A percentile compares a stretch with the other conserved stretches of the same genome.
These are phyloP conservation scores for Xestia xanthographa DNA, from an alignment of 2,888 invertebrate species.

Conservation along the genomic window DNA sequence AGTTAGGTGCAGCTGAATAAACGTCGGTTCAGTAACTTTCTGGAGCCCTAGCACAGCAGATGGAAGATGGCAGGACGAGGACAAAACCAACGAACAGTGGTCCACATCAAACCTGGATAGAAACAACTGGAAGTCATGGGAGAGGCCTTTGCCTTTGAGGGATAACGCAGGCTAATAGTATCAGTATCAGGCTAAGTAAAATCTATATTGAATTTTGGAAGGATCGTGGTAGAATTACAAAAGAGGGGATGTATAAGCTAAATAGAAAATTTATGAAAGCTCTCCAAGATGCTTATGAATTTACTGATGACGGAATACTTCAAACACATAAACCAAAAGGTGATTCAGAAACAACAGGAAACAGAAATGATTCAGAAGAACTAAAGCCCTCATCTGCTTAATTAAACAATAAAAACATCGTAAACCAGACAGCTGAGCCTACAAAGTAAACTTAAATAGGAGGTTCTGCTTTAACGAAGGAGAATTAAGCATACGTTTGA, in stretches of 20 bases:
- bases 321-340: not conserved
- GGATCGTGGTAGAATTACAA: not conserved
- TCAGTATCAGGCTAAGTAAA: not conserved
- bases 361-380: slow-evolving; percentile 22
- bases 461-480: slow-evolving; percentile 30
- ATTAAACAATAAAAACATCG: slow-evolving; percentile 55
- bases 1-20: slow-evolving; percentile 14
- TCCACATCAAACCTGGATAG: too few relatives aligned
- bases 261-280: not conserved
- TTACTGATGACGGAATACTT: not conserved
- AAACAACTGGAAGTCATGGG: too few relatives aligned
- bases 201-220: not conserved
- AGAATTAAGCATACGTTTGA: slow-evolving; percentile 42
- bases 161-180: too few relatives aligned
- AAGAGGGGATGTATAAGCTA: not conserved
- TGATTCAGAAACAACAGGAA: slow-evolving; percentile 32
- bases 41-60: too few relatives aligned
- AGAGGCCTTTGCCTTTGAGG: too few relatives aligned
- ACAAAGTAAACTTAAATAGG: slow-evolving; percentile 43
- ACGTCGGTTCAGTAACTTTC: not conserved
- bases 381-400: slow-evolving; percentile 48
- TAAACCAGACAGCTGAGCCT: slow-evolving; percentile 37
- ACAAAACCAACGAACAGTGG: too few relatives aligned
- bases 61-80: too few relatives aligned
- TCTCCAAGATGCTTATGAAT: not conserved